Base-by-base conservation (phyloP, 2,113 vertebrate genomes). In the Phaetusa simplex region DNA sequence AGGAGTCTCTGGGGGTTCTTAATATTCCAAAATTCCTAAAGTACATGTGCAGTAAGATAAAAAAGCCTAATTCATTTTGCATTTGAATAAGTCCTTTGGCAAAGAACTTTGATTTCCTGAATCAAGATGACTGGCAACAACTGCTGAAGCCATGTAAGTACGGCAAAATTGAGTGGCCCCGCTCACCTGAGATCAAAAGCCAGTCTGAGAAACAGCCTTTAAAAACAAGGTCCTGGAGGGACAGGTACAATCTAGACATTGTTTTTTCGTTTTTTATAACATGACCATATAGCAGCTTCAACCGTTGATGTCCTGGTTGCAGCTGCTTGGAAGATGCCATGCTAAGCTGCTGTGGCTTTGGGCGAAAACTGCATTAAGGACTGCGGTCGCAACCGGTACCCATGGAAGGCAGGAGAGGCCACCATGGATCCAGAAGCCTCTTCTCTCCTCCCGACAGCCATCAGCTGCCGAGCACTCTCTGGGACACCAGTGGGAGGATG, bases 361-460 rank as follows among this genome's bases (percentile, higher is more conserved):
- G 50, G 45, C 64, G 16, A 12, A 81, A 77, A 3, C 26, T 5
- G 3, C 30, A 21, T 42, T 17, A 52, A 58, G 52, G 0, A 42
- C 34, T 0, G 0, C 67, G 36, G 43, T 17, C 3, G 0, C 36
- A n/a, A 9, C 4, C 0, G 0, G 53, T 18, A 14, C 50, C 43
- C 30, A 42, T 0, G 3, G 55, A 70, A 65, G 38, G 38, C 36
- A 21, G 86, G 19, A 84, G 40, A 12, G 43, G 22, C 19, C 64
- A 10, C 7, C 47, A 43, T 7, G 2, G 58, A 58, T 59, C 72
- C 59, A 17, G 30, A 59, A 73, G 73, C 53, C 40, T 27, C 32
- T 71, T 27, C 9, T 52, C 32, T 38, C 36, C 53, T 27, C 62
- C 32, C 12, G 1, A 11, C 50, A 61, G 76, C 62, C 29, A 13